phyloP scores from a whole-genome alignment of 2,113 vertebrate species.

The Micromys minutus region DNA sequence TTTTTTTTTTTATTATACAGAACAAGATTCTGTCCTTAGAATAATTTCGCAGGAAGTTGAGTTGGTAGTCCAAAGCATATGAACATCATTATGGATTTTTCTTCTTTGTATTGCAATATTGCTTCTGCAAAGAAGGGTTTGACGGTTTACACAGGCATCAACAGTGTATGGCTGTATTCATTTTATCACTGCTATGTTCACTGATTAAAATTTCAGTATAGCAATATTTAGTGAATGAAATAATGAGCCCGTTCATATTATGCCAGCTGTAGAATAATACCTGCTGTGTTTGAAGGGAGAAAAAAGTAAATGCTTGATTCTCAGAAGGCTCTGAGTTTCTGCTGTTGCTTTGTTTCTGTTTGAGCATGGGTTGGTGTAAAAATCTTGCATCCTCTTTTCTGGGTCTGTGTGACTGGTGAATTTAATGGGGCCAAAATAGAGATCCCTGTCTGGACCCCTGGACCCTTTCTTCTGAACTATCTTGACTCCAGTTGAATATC shows the following conservation, averaged over 20 bases:
- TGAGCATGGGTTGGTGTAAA: background rate
- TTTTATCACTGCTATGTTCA: conserved; percentile 49
- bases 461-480: background rate
- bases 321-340: background rate
- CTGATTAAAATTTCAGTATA: conserved; percentile 63
- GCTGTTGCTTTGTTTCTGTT: background rate
- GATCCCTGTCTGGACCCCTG: background rate
- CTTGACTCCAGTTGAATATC: background rate
- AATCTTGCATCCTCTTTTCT: background rate
- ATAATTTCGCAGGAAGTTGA: conserved; percentile 51
- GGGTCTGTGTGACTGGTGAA: rapidly evolving
- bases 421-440: background rate
- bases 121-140: conserved; percentile 53
- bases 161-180: background rate
- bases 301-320: background rate
- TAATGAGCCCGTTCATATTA: conserved; percentile 36
- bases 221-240: conserved; percentile 60
- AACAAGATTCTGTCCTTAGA: conserved; percentile 54
- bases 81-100: conserved; percentile 61
- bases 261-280: background rate
- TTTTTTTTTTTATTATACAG: background rate
- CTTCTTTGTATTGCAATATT: conserved; percentile 60
- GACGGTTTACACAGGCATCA: conserved; percentile 41
- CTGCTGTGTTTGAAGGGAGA: background rate
- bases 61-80: conserved; percentile 43